Conservation (phyloP, 2,113 vertebrate species). For the Coregonus clupeaformis region DNA sequence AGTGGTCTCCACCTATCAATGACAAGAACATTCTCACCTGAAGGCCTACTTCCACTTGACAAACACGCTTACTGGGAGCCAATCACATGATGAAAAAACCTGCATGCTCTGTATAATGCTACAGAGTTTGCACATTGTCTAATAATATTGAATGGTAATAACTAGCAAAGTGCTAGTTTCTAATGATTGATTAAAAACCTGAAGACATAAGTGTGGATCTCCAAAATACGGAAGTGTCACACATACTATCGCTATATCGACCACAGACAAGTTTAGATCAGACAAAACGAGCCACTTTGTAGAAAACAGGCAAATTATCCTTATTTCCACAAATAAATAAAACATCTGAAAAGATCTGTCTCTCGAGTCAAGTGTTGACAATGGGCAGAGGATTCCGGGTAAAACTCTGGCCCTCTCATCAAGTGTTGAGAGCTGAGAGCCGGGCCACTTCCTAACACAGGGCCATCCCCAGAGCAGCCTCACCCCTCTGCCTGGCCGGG, state of each 20-base stretch:
- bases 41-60: constrained; percentile 61
- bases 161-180: too few species aligned
- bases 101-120: background rate
- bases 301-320: too few species aligned
- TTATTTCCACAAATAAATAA: too few species aligned
- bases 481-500: constrained; percentile 18
- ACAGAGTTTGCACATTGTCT: too few species aligned
- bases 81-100: background rate
- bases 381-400: constrained; percentile 64
- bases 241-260: too few species aligned
- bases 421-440: constrained; percentile 38
- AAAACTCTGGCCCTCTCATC: constrained; percentile 63
- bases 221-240: too few species aligned
- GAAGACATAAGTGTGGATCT: too few species aligned
- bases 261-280: too few species aligned
- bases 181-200: too few species aligned
- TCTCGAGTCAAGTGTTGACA: constrained; percentile 66
- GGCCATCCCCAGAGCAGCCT: constrained; percentile 55
- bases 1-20: constrained; percentile 67
- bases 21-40: constrained; percentile 58
- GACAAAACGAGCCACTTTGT: too few species aligned
- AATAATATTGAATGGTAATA: too few species aligned
- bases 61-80: constrained; percentile 41
- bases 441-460: constrained; percentile 26
- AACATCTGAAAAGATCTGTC: too few species aligned